Evolutionary conservation across 2,113 vertebrate species (phyloP).

Genomic region (Pseudorasbora parva): DNA sequence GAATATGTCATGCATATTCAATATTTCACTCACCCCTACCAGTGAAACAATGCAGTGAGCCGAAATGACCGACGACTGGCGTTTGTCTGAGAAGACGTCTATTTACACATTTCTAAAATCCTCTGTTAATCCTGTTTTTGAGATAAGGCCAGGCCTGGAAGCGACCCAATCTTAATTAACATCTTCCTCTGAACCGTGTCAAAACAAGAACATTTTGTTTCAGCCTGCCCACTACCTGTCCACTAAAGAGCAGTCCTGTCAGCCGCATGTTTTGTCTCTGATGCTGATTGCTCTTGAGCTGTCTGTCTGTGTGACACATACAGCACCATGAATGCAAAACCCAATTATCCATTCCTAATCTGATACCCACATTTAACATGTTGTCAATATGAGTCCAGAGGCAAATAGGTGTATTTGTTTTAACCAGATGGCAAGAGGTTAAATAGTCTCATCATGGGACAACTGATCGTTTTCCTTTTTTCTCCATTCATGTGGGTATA

Average conservation of each 20-base stretch:
- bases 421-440: constrained; percentile 24
- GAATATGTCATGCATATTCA: constrained; percentile 10
- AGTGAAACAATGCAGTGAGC: constrained; percentile 5
- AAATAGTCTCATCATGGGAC: constrained; percentile 30
- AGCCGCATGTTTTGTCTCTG: not conserved
- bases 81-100: constrained; percentile 28
- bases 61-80: constrained; percentile 1
- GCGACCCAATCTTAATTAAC: constrained; percentile 61
- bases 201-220: constrained; percentile 52
- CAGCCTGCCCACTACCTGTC: constrained; percentile 43
- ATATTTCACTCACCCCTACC: not conserved
- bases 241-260: constrained; percentile 45
- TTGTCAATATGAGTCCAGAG: constrained; percentile 48
- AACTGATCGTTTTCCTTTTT: constrained; percentile 57
- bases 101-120: constrained; percentile 55
- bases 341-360: constrained; percentile 41
- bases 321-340: constrained; percentile 28
- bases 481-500: constrained; percentile 55
- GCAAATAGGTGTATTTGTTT: constrained; percentile 49
- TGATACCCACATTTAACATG: constrained; percentile 44
- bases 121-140: constrained; percentile 51
- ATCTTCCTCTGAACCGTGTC: constrained; percentile 55
- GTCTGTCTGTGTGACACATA: constrained; percentile 43
- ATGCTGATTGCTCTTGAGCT: constrained; percentile 22
- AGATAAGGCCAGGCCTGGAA: constrained; percentile 50